phyloP scores from a whole-genome alignment of 2,888 invertebrate species.

The Colletes collaris region DNA sequence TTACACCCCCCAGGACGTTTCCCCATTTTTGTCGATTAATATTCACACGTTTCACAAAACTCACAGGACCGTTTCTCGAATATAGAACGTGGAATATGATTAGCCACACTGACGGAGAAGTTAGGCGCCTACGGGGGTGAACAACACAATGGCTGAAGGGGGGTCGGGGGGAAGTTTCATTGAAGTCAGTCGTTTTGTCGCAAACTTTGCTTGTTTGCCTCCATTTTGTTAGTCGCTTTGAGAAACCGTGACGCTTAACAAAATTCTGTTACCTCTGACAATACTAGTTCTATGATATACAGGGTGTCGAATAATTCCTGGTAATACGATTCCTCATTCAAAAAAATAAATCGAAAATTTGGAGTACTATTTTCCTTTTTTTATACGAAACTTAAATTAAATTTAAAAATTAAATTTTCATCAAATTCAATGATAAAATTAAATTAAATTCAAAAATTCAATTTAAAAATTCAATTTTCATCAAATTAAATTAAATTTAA shows the following conservation, averaged over 20 bases:
- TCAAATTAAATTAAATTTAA: no score
- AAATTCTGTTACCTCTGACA: background rate
- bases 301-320: no score
- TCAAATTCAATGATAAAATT: no score
- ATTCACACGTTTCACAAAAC: background rate
- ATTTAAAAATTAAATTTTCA: no score
- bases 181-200: slow-evolving; percentile 1
- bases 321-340: no score
- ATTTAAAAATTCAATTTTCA: no score
- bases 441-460: no score
- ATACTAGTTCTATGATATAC: no score
- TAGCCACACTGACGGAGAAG: slow-evolving; percentile 7
- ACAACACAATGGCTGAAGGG: slow-evolving; percentile 19
- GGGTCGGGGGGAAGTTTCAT: slow-evolving; percentile 8
- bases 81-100: slow-evolving; percentile 10
- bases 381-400: no score
- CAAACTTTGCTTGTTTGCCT: background rate
- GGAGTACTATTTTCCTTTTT: no score
- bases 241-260: background rate
- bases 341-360: no score
- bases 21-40: background rate
- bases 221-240: background rate
- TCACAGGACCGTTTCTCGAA: background rate
- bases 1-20: no score
- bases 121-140: background rate